These are phyloP conservation scores for Contarinia nasturtii DNA, from an alignment of 1,140 invertebrate species.

Conservation along the genomic window DNA sequence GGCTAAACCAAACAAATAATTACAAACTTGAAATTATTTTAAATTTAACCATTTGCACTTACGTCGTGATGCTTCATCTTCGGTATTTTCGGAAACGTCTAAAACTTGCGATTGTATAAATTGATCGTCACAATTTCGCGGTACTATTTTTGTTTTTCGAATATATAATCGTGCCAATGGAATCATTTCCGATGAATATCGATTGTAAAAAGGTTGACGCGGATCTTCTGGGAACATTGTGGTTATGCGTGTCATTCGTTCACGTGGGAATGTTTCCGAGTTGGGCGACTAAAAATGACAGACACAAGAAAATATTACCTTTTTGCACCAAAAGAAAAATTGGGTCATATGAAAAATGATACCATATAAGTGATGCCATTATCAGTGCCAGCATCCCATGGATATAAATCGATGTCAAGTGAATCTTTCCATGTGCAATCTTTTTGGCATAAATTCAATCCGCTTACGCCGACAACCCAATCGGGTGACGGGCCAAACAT, in stretches of 20 bases:
- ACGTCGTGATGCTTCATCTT: slow-evolving; percentile 53
- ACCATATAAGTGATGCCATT: slow-evolving; percentile 85
- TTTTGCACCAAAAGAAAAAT: neutral
- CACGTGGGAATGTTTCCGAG: slow-evolving; percentile 62
- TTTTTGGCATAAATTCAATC: slow-evolving; percentile 65
- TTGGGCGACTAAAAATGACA: slow-evolving; percentile 51
- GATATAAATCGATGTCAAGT: slow-evolving; percentile 67
- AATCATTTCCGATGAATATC: slow-evolving; percentile 46
- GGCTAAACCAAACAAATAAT: slow-evolving; percentile 26
- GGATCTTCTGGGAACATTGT: slow-evolving; percentile 71
- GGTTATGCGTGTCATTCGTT: slow-evolving; percentile 77
- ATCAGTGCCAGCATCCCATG: slow-evolving; percentile 90
- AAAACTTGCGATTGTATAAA: slow-evolving; percentile 34
- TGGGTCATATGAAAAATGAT: slow-evolving; percentile 2
- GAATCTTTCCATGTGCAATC: slow-evolving; percentile 77
- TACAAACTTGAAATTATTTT: neutral
- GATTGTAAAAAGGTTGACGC: slow-evolving; percentile 80
- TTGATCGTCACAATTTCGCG: slow-evolving; percentile 48
- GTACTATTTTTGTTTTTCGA: slow-evolving; percentile 48
- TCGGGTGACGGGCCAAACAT: slow-evolving; percentile 93
- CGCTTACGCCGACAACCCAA: slow-evolving; percentile 84
- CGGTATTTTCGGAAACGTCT: slow-evolving; percentile 50
- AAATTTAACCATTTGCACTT: slow-evolving; percentile 21
- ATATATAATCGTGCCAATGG: slow-evolving; percentile 64
- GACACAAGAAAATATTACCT: neutral